A percentile compares a stretch with the other conserved stretches of the same genome.
Conservation (phyloP, 2,113 vertebrate species). For the Stomatorhinus ivindoensis region DNA sequence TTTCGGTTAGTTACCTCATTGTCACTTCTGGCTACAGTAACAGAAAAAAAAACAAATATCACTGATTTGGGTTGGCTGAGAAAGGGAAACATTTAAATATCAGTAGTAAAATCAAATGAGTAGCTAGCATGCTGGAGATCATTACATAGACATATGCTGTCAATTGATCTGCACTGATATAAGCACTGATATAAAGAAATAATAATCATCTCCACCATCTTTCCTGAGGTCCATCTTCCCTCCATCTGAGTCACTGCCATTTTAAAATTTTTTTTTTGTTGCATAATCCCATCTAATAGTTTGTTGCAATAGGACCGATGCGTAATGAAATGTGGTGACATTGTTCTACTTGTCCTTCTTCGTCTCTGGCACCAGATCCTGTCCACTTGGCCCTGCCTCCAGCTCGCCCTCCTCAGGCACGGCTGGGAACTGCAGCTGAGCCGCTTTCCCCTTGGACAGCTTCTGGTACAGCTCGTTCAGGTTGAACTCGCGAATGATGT, state of each 20-base stretch:
- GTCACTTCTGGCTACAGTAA: neutral
- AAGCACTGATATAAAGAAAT: neutral
- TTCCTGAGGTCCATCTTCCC: neutral
- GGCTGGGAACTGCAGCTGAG: slow-evolving; percentile 42
- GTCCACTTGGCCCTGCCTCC: slow-evolving; percentile 40
- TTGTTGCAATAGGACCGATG: neutral
- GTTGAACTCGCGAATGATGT: slow-evolving; percentile 91
- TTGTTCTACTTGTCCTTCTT: slow-evolving; percentile 82
- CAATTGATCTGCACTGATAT: neutral
- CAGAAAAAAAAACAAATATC: neutral
- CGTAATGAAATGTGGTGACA: neutral
- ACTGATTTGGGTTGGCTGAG: neutral
- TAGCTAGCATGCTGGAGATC: neutral
- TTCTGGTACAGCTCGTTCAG: slow-evolving; percentile 88
- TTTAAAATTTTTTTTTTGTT: neutral
- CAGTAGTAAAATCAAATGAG: neutral
- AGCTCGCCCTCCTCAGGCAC: slow-evolving; percentile 58
- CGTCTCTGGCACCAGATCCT: slow-evolving; percentile 49
- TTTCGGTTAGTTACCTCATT: neutral
- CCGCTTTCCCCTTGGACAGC: slow-evolving; percentile 45
- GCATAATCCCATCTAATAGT: slow-evolving; percentile 9
- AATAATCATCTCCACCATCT: neutral
- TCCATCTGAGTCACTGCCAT: neutral
- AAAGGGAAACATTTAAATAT: neutral
- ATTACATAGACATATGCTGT: neutral